phyloP scores from a whole-genome alignment of 1,140 invertebrate species.

The Thaumetopoea pityocampa region DNA sequence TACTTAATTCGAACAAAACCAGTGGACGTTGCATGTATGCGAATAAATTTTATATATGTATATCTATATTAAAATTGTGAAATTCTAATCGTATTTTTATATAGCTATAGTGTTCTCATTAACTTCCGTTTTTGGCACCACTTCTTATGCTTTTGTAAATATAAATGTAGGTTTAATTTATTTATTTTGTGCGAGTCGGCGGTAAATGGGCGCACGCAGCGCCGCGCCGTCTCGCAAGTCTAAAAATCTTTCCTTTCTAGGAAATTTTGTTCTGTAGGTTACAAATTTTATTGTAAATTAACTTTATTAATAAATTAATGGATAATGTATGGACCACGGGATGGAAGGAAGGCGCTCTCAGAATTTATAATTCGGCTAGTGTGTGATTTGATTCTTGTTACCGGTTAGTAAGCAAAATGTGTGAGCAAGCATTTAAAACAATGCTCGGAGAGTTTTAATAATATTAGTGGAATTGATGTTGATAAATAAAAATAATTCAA shows the following conservation, averaged over 20 bases:
- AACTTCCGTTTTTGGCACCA: constrained; percentile 51
- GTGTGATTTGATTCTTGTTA: constrained; percentile 56
- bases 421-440: constrained; percentile 73
- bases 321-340: constrained; percentile 69
- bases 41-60: constrained; percentile 55
- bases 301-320: constrained; percentile 56
- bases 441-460: constrained; percentile 61
- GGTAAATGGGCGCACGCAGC: background rate
- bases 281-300: constrained; percentile 75
- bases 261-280: constrained; percentile 72
- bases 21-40: constrained; percentile 70
- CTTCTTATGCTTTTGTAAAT: constrained; percentile 72
- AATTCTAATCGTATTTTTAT: constrained; percentile 67
- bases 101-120: constrained; percentile 66
- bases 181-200: constrained; percentile 55
- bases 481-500: constrained; percentile 66
- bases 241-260: constrained; percentile 70
- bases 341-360: constrained; percentile 66
- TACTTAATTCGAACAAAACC: constrained; percentile 65
- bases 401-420: constrained; percentile 67
- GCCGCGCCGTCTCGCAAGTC: constrained; percentile 1
- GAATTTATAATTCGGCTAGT: constrained; percentile 67
- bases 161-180: constrained; percentile 70
- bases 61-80: constrained; percentile 43
- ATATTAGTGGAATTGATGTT: constrained; percentile 74